Conservation (phyloP, 2,113 vertebrate genomes). For the Bos javanicus region DNA sequence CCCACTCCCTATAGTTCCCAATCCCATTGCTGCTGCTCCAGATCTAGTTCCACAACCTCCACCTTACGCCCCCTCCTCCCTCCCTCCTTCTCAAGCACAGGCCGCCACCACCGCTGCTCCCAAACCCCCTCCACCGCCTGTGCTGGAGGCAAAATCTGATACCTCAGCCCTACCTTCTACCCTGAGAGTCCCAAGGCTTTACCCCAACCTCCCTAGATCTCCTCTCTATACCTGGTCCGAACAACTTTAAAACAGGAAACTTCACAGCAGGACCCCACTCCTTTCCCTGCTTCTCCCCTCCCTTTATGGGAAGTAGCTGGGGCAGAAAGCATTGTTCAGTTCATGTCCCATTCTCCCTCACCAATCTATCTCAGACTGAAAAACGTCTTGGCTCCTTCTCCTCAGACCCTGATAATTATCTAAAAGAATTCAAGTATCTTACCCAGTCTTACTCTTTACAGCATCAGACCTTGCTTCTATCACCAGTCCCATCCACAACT, state of each 20-base stretch:
- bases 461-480: too few species aligned
- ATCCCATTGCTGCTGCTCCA: not conserved
- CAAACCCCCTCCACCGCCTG: not conserved
- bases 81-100: not conserved
- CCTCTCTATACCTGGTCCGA: fast-evolving
- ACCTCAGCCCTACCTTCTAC: not conserved
- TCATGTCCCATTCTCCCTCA: not conserved
- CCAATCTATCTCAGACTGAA: not conserved
- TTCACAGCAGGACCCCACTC: not conserved
- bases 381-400: not conserved
- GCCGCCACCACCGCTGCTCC: not conserved
- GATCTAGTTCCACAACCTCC: not conserved
- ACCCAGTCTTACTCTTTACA: not conserved
- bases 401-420: not conserved
- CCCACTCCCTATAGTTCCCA: not conserved
- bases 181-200: not conserved
- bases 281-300: not conserved
- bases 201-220: not conserved
- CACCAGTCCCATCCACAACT: too few species aligned
- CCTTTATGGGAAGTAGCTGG: not conserved
- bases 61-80: not conserved
- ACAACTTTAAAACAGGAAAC: not conserved
- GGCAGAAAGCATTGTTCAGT: not conserved
- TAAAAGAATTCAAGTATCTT: not conserved
- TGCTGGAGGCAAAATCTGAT: not conserved